Base-by-base conservation (phyloP, 2,113 vertebrate species). In the Sphaerodactylus townsendi region DNA sequence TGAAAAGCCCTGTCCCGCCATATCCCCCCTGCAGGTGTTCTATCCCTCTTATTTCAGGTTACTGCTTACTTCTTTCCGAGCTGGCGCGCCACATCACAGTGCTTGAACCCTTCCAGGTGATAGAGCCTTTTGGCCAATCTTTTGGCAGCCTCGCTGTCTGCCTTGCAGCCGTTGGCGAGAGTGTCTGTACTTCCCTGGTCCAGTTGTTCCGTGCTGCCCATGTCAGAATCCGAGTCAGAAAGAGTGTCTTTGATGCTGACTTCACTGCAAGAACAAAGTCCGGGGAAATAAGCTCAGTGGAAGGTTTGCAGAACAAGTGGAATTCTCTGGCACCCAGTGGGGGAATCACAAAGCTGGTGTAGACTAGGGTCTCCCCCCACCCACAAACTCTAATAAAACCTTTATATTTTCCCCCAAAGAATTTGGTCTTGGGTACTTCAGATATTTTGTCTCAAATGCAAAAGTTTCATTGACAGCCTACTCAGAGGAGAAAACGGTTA, bases 61-160 rank as follows among this genome's bases (percentile, higher is more conserved):
- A 23, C 39, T 70, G 88, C 98, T 96, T 92, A 99, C 98, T 99
- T 99, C 89, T 99, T 99, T 86, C 98, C 98, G 1, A 99, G 96
- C 93, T 99, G 98, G 25, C 98, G 96, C 46, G 98, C 98, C 81
- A 99, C 98, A 0, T 99, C 98, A 0, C 98, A 99, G 93, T 98
- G 98, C 86, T 98, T 99, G 95, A 99, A 99, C 78, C 98, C 98
- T 89, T 99, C 98, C 0, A 99, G 98, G 96, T 98, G 96, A 94
- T 97, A 99, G 69, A 99, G 97, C 39, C 98, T 97, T 85, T 98
- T 98, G 85, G 98, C 98, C 88, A 99, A 91, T 66, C 98, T 95
- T 90, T 96, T 97, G 79, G 98, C 98, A 28, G 98, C 98, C 73
- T 98, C 98, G 0, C 88, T 88, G 84, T 99, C 97, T 0, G 95